A percentile compares a stretch with the other conserved stretches of the same genome.
phyloP scores from a whole-genome alignment of 2,113 vertebrate genomes.

The Cyprichromis sp. region DNA sequence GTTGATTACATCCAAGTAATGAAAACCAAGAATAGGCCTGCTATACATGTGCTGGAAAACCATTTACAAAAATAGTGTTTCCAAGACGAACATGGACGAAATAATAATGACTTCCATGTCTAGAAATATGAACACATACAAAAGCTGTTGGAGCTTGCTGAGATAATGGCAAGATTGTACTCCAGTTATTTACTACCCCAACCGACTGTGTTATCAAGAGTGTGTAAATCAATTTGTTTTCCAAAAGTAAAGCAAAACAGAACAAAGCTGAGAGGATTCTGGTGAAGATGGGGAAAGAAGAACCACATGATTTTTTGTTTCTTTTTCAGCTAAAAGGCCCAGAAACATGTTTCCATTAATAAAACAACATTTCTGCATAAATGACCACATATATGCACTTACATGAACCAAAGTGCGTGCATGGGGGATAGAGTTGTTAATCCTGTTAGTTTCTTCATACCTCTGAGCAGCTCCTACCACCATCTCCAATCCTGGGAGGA shows the following conservation, averaged over 20 bases:
- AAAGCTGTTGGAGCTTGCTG: slow-evolving; percentile 19
- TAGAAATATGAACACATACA: slow-evolving; percentile 25
- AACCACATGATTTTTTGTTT: slow-evolving; percentile 3
- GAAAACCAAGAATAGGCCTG: not conserved
- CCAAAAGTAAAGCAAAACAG: slow-evolving; percentile 28
- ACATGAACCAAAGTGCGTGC: slow-evolving; percentile 23
- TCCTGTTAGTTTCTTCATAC: slow-evolving; percentile 56
- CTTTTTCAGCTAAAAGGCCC: slow-evolving; percentile 55
- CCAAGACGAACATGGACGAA: not conserved
- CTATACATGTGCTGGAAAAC: not conserved
- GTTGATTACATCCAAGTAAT: not conserved
- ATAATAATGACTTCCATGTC: not conserved
- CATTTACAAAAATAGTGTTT: not conserved
- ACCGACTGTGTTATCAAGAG: slow-evolving; percentile 49
- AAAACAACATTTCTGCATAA: slow-evolving; percentile 70
- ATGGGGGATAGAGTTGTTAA: slow-evolving; percentile 49
- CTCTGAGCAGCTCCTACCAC: slow-evolving; percentile 25
- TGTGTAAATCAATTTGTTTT: slow-evolving; percentile 62
- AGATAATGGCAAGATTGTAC: slow-evolving; percentile 34
- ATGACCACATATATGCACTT: slow-evolving; percentile 54
- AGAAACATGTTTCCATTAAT: slow-evolving; percentile 49
- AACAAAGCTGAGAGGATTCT: slow-evolving; percentile 54
- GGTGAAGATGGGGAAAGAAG: not conserved
- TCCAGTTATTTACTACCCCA: slow-evolving; percentile 42
- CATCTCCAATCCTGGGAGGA: slow-evolving; percentile 29